Base-by-base conservation (phyloP, 2,888 invertebrate species). In the Eristalinus aeneus region DNA sequence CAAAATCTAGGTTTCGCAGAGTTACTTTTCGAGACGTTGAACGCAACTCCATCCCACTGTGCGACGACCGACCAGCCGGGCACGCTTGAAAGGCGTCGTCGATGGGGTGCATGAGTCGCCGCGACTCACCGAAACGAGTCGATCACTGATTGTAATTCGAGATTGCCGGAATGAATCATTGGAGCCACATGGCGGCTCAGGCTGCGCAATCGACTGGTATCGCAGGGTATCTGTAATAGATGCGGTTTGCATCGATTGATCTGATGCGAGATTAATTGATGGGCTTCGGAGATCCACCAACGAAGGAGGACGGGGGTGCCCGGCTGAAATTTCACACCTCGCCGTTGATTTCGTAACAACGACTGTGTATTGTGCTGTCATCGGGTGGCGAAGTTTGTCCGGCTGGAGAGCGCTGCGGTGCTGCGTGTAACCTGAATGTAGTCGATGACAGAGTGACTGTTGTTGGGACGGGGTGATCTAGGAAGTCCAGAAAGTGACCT, bases 61-160 rank as follows among this genome's bases (percentile, higher is more conserved):
- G 5, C n/a, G n/a, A n/a, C n/a, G n/a, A n/a, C n/a, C n/a, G n/a
- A n/a, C n/a, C 27, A 27, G 61, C 46, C 54, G 65, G 54, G 54
- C 63, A 27, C n/a, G 71, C 64, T 54, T 61, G 23, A 67, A 46
- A 34, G 60, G 74, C 39, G 69, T 53, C n/a, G 46, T 46, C 46
- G 46, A 46, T 8, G 60, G n/a, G 80, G 75, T 76, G 80, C 31
- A 56, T 46, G n/a, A 11, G 39, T 39, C 39, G n/a, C 16, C 8
- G 8, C 76, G 73, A 69, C 85, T 77, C 72, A 81, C 76, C 68
- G 85, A 76, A 81, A 81, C 86, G 69, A 81, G 73, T 74, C 61
- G 81, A 86, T 82, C 85, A 74, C 68, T 82, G 77, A 86, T 86
- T 77, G 81, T 86, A 74, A 77, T 82, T 86, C 73, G 61, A 86